Percentiles rank a stretch among this genome's conserved stretches.
Evolutionary conservation across 2,888 invertebrate species (phyloP).

Genomic region (Sinelater perroti): DNA sequence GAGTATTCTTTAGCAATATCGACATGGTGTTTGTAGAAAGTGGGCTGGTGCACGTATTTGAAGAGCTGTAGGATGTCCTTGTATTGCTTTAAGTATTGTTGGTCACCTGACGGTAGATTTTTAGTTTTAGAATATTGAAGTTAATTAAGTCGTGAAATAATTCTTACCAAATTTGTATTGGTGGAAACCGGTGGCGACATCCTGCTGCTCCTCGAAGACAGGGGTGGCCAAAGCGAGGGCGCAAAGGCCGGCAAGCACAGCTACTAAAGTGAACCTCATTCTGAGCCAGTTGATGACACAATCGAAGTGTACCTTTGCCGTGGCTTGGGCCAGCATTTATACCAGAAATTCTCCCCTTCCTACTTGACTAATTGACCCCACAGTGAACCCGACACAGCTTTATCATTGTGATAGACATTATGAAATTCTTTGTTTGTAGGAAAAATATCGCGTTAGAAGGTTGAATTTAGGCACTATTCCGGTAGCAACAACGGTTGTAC

Average conservation of each 20-base stretch:
- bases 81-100: conserved; percentile 11
- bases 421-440: no score
- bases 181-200: neutral
- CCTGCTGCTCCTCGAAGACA: conserved; percentile 31
- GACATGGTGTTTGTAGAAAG: conserved; percentile 62
- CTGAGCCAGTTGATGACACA: conserved; percentile 36
- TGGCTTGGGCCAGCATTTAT: conserved; percentile 5
- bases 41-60: conserved; percentile 70
- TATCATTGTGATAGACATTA: neutral
- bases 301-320: conserved; percentile 3
- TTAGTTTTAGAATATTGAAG: neutral
- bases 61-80: conserved; percentile 67
- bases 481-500: no score
- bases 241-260: conserved; percentile 31
- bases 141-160: conserved; percentile 28
- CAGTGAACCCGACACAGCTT: no score
- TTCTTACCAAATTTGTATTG: conserved; percentile 57
- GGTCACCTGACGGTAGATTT: conserved; percentile 16
- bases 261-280: conserved; percentile 34
- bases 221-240: conserved; percentile 56
- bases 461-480: no score
- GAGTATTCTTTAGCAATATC: conserved; percentile 66
- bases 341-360: conserved; percentile 16
- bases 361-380: no score
- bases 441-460: no score